These are phyloP conservation scores for Limonius californicus DNA, from an alignment of 1,140 invertebrate species.

Conservation along the genomic window DNA sequence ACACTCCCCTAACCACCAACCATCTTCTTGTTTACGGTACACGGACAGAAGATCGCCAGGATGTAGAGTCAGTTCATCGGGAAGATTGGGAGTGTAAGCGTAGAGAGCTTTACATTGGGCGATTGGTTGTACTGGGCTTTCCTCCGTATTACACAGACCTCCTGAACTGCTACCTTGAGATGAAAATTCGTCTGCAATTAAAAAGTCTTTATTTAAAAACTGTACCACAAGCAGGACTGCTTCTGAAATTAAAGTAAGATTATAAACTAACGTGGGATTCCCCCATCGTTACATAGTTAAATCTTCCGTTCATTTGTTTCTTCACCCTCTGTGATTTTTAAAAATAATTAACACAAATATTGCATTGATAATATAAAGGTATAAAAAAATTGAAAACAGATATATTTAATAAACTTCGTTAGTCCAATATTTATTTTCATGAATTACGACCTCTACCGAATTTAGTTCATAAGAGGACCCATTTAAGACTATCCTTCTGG, in stretches of 20 bases:
- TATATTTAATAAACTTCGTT: too few relatives aligned
- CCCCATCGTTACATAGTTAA: too few relatives aligned
- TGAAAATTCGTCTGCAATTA: constrained; percentile 66
- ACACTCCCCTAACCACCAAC: constrained; percentile 91
- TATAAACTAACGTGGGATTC: too few relatives aligned
- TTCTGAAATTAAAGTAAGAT: too few relatives aligned
- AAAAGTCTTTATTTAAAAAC: constrained; percentile 6
- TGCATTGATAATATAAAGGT: background rate
- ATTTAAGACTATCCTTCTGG: too few relatives aligned
- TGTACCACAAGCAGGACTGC: too few relatives aligned
- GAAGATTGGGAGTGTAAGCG: constrained; percentile 80
- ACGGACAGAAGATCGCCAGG: constrained; percentile 85
- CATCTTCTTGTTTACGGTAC: constrained; percentile 87
- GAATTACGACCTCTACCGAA: too few relatives aligned
- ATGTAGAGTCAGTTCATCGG: constrained; percentile 81
- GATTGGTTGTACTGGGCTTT: constrained; percentile 47
- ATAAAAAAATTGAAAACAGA: too few relatives aligned
- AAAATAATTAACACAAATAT: background rate
- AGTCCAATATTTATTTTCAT: too few relatives aligned
- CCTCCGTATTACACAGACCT: constrained; percentile 54
- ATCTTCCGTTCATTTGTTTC: too few relatives aligned
- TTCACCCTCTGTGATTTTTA: too few relatives aligned
- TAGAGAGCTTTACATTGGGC: constrained; percentile 80
- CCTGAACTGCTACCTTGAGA: constrained; percentile 60
- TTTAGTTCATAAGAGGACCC: too few relatives aligned